Base-by-base conservation (phyloP, 2,888 invertebrate genomes). In the Eupithecia pulchellata region DNA sequence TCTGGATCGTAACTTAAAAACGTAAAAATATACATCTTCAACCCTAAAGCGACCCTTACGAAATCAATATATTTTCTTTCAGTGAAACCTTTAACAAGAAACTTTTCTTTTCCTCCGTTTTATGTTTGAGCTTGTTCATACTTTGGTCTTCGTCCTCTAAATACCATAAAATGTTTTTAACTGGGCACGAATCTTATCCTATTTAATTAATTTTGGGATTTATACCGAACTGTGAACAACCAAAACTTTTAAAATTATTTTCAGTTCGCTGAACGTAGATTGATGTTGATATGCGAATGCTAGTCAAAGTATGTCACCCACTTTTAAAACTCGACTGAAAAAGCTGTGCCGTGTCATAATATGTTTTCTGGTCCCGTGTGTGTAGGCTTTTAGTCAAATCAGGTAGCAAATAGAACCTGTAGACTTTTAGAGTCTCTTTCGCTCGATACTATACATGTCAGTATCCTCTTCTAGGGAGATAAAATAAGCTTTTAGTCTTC, bases 311-410 rank as follows among this genome's bases (percentile, higher is more conserved):
- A 65, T 68, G 73, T 66, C 70, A 73, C 68, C 68, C 67, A 73
- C 68, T 73, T 70, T 39, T 65, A 73, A 72, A 70, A 72, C 66
- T 68, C 52, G n/a, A 58, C 65, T 66, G 64, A 68, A 72, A 72
- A 72, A 66, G 42, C 32, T 11, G 47, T 42, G 47, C 25, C 25
- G 34, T 62, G 32, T 47, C 52, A 58, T 63, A 63, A 67, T 55
- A 65, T 68, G 36, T 55, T 61, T 47, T 67, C 39, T 30, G 55
- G 61, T 64, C 55, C 69, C 73, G 57, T 64, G 65, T 29, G 63
- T 36, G 71, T n/a, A n/a, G 69, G 78, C 79, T 80, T 78, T 79
- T 78, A 80, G 78, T 77, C 75, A 80, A 80, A 79, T 79, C 77
- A 73, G 71, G 62, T 67, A 55, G 75, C 64, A 64, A 71, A 57